Conservation (phyloP, 2,888 invertebrate species). For the Heliconius charithonia region DNA sequence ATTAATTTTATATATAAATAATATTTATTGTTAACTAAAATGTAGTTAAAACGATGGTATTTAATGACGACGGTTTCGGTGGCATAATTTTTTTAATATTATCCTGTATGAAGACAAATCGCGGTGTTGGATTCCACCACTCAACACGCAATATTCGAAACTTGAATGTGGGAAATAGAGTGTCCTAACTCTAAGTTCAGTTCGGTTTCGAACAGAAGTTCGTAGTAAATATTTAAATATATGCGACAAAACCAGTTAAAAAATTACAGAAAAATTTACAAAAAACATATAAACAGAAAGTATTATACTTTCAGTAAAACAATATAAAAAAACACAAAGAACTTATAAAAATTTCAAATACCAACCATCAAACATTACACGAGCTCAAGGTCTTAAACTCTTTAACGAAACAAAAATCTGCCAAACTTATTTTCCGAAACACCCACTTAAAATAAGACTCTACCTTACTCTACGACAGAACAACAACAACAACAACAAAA, state of each 20-base stretch:
- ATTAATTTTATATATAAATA: background rate
- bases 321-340: background rate
- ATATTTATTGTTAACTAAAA: background rate
- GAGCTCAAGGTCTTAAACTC: constrained; percentile 44
- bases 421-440: constrained; percentile 56
- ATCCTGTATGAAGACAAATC: background rate
- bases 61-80: too few species aligned
- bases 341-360: constrained; percentile 10
- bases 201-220: too few species aligned
- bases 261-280: background rate
- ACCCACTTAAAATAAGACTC: constrained; percentile 59
- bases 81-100: background rate
- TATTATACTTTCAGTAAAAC: background rate
- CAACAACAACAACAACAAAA: constrained; percentile 2
- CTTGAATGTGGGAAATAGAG: too few species aligned
- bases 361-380: constrained; percentile 19
- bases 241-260: background rate
- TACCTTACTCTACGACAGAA: constrained; percentile 52
- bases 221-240: too few species aligned
- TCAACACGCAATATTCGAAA: too few species aligned
- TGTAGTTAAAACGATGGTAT: background rate
- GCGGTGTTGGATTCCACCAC: too few species aligned
- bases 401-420: constrained; percentile 52
- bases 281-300: background rate
- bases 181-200: too few species aligned